Conservation (phyloP, 2,113 vertebrate species). For the Typhlomys cinereus region DNA sequence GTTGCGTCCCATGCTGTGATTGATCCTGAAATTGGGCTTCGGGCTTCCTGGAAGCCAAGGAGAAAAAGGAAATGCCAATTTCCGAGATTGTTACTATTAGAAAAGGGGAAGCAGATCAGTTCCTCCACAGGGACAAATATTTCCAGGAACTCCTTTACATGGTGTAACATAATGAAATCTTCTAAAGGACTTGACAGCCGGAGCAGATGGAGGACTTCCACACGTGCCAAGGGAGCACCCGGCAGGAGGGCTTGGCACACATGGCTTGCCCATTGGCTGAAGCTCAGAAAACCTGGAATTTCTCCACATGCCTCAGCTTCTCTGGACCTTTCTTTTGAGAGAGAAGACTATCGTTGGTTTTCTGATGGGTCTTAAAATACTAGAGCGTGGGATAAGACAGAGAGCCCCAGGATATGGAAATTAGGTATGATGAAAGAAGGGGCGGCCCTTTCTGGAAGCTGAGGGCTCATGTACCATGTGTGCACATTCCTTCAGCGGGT, state of each 20-base stretch:
- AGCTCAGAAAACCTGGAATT: constrained; percentile 2
- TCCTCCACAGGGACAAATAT: constrained; percentile 36
- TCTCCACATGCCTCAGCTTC: not conserved
- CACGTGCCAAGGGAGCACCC: not conserved
- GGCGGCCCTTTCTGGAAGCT: not conserved
- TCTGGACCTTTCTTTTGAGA: not conserved
- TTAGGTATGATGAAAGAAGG: not conserved
- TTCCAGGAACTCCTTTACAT: constrained; percentile 66
- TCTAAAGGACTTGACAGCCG: not conserved
- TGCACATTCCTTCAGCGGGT: not conserved
- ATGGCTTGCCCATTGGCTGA: not conserved
- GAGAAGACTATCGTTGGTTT: not conserved
- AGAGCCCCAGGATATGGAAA: not conserved
- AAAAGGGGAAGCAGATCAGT: constrained; percentile 62
- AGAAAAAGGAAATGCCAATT: constrained; percentile 58
- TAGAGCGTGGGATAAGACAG: not conserved
- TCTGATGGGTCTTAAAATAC: not conserved
- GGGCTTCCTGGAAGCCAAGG: constrained; percentile 66
- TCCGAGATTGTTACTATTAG: constrained; percentile 6
- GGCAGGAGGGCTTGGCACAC: too few species aligned
- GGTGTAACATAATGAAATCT: not conserved
- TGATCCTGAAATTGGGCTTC: constrained; percentile 13
- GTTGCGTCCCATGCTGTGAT: not conserved
- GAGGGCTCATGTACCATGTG: not conserved
- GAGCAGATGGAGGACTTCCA: not conserved